Evolutionary conservation across 2,113 vertebrate genomes (phyloP), one percentile per base, ranked within the genome.

Genomic region (Setophaga coronata): DNA sequence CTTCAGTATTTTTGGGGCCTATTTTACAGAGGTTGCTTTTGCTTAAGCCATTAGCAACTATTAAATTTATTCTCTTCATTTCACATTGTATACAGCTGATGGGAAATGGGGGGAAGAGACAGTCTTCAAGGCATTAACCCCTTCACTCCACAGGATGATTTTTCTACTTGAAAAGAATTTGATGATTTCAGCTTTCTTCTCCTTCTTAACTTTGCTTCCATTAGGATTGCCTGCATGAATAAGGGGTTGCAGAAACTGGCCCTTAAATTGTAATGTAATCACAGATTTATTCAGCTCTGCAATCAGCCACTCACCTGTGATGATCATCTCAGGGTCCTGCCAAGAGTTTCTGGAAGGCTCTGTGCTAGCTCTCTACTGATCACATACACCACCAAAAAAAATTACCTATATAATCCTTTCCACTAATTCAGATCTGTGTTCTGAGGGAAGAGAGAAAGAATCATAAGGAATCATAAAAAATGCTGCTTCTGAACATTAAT

Each of bases 51-150:
- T 97, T 97, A 98, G 58, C 57, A 95, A 78, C 90, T 94, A 96
- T 93, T 97, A 97, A 95, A 97, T 93, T 91, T 96, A 96, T 96
- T 97, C 42, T 95, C 57, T 92, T 96, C 69, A 79, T 95, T 97
- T 97, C 91, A 91, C 24, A 2, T 78, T 86, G 67, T 88, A 82
- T 58, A 88, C 69, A 93, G 95, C 71, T 89, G 82, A 93, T 88
- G 64, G 94, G 90, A 94, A 42, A 8, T 81, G 84, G 40, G 21
- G 28, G 16, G 47, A 3, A 97, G 96, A 96, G 62, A 54, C 54
- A 70, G 26, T 43, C 45, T 81, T 47, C 36, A 77, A 95, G 88
- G 45, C 82, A 97, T 98, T 98, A 97, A 97, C 79, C 66, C 88
- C 88, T 96, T 97, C 83, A 91, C 58, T 95, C 64, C 77, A 92